These are phyloP conservation scores for Tadarida brasiliensis DNA, from an alignment of 2,797 vertebrate species.

Conservation along the genomic window DNA sequence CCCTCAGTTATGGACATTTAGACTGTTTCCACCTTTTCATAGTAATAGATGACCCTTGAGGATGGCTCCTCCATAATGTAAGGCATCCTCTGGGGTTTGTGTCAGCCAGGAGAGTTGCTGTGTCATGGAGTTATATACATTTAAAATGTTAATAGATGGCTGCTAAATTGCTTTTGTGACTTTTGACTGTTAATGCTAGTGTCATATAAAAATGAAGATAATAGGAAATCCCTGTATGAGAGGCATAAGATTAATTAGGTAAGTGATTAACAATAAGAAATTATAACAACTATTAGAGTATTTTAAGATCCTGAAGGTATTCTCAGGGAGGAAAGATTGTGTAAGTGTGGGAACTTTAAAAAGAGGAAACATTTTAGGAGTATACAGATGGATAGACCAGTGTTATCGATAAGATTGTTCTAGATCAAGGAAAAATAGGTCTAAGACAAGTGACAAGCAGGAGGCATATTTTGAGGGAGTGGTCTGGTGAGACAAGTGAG, in stretches of 20 bases:
- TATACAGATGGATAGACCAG: neutral
- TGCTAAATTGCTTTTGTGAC: slow-evolving; percentile 4
- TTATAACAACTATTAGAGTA: neutral
- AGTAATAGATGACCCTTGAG: neutral
- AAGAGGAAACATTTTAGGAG: neutral
- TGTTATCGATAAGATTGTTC: slow-evolving; percentile 10
- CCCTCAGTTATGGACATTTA: neutral
- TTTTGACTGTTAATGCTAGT: slow-evolving; percentile 38
- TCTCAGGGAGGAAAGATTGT: slow-evolving; percentile 8
- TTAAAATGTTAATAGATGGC: neutral
- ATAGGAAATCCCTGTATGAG: neutral
- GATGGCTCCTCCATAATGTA: neutral
- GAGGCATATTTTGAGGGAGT: neutral
- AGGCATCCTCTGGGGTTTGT: neutral
- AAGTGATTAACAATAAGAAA: slow-evolving; percentile 47
- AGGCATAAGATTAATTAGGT: slow-evolving; percentile 19
- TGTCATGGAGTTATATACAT: neutral
- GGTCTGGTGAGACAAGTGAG: neutral
- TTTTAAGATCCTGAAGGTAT: neutral
- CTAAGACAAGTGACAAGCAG: neutral
- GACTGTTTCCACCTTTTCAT: neutral
- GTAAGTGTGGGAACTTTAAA: slow-evolving; percentile 44
- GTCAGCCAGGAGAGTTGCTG: neutral
- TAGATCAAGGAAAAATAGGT: neutral
- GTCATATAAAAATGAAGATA: neutral